These are phyloP conservation scores for Haemorhous mexicanus DNA, from an alignment of 2,113 vertebrate genomes.

Conservation along the genomic window DNA sequence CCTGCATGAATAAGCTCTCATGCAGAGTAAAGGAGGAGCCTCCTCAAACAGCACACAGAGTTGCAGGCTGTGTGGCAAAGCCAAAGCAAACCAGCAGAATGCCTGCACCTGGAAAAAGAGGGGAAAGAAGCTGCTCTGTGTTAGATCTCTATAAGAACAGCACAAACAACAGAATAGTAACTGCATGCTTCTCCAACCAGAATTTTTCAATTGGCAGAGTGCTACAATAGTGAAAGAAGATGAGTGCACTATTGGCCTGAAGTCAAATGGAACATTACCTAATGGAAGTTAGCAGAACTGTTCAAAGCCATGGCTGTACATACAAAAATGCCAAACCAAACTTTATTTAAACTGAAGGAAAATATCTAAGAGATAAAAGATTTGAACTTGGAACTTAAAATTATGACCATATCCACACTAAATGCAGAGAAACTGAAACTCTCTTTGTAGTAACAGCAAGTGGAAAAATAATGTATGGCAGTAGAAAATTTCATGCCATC, in stretches of 20 bases:
- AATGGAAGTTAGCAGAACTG: not conserved
- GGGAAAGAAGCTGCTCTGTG: not conserved
- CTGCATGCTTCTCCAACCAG: not conserved
- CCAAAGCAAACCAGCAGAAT: slow-evolving; percentile 23
- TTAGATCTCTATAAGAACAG: not conserved
- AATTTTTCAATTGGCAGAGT: not conserved
- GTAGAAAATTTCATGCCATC: not conserved
- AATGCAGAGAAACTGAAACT: not conserved
- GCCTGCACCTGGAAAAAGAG: not conserved
- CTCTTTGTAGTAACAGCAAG: not conserved
- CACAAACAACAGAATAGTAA: not conserved
- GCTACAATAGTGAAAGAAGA: not conserved
- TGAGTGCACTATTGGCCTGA: not conserved
- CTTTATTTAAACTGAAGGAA: not conserved
- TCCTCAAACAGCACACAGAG: not conserved
- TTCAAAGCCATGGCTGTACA: not conserved
- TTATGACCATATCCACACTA: not conserved
- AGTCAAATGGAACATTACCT: not conserved
- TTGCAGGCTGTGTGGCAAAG: not conserved
- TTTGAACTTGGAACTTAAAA: not conserved
- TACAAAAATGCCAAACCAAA: not conserved
- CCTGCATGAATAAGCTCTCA: not conserved
- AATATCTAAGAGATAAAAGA: not conserved
- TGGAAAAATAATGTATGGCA: not conserved
- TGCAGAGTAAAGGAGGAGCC: not conserved